Evolutionary conservation across 2,797 vertebrate species (phyloP), one percentile per base, ranked within the genome.

Genomic region (Rousettus madagascariensis): DNA sequence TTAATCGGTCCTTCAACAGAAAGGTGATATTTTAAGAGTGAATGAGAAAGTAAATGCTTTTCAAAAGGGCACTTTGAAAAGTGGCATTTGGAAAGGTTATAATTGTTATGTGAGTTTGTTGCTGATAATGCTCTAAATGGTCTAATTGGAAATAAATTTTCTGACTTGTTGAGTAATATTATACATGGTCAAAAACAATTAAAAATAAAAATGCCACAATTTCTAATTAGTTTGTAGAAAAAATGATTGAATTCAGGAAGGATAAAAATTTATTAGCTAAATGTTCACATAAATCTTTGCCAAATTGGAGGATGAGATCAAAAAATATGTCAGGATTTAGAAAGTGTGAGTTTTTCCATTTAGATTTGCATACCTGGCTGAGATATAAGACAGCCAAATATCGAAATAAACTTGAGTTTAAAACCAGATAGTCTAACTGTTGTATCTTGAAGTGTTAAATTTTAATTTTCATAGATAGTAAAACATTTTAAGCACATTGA

Each of bases 61-160:
- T 90, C 69, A 94, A 85, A 92, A 90, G n/a, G 94, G 20, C 53
- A 80, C 74, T 95, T 95, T 84, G 80, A 92, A 94, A 92, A 85
- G 59, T 92, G 75, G 46, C 82, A 87, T 92, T 94, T 96, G 65
- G 38, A 90, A 90, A 96, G 82, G 75, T 96, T 95, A 93, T 94
- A 94, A 95, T 90, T 90, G 53, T 94, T 95, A 72, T n/a, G 33
- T 94, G 71, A 87, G 92, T 96, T 96, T 95, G 30, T 88, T 92
- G 41, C 59, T 87, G 24, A 79, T 92, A 90, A 55, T 77, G 30
- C 19, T 84, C 46, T 92, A 90, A 92, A 79, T 16, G 86, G 46
- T 95, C 66, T 91, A 68, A 89, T 28, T 79, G 61, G 51, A 84
- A 95, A 79, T 15, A 59, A 84, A 59, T 69, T 82, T 84, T 94